Percentiles rank a stretch among this genome's conserved stretches.
Conservation (phyloP, 1,140 invertebrate species). For the Portunus trituberculatus region DNA sequence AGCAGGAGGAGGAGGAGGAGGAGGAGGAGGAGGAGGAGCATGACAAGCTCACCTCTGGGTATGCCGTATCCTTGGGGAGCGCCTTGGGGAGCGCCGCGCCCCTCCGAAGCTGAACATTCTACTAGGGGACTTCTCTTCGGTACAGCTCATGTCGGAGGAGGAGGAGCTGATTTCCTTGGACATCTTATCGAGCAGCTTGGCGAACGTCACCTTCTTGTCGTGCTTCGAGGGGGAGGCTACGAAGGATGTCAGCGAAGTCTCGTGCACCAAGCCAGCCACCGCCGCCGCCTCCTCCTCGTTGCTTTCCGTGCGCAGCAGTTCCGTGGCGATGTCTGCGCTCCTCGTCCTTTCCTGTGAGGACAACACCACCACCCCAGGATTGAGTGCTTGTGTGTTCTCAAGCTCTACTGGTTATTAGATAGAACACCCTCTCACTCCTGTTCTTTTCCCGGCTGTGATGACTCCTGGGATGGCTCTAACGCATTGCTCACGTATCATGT, state of each 20-base stretch:
- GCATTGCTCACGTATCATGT: too few relatives aligned
- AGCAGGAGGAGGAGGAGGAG: too few relatives aligned
- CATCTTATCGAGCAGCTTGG: constrained; percentile 86
- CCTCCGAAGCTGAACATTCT: constrained; percentile 58
- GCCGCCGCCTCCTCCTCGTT: constrained; percentile 26
- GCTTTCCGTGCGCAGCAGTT: constrained; percentile 62
- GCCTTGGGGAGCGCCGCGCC: constrained; percentile 62
- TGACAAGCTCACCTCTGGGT: constrained; percentile 60
- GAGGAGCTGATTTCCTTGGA: constrained; percentile 80
- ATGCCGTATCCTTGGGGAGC: constrained; percentile 65
- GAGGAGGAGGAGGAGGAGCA: too few relatives aligned
- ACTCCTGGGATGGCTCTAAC: too few relatives aligned
- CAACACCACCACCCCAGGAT: too few relatives aligned
- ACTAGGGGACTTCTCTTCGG: constrained; percentile 65
- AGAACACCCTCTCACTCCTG: too few relatives aligned
- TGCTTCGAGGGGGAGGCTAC: constrained; percentile 72
- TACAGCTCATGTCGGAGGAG: constrained; percentile 72
- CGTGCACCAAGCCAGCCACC: constrained; percentile 47
- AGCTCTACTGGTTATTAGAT: too few relatives aligned
- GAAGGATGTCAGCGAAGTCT: constrained; percentile 74
- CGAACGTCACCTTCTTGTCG: constrained; percentile 84
- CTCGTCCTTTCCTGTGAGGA: constrained; percentile 67
- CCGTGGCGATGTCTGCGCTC: constrained; percentile 76
- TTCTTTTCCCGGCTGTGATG: too few relatives aligned
- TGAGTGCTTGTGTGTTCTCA: too few relatives aligned